Percentiles rank a stretch among this genome's conserved stretches.
Conservation (phyloP, 2,797 vertebrate species). For the Brachymystax lenok region DNA sequence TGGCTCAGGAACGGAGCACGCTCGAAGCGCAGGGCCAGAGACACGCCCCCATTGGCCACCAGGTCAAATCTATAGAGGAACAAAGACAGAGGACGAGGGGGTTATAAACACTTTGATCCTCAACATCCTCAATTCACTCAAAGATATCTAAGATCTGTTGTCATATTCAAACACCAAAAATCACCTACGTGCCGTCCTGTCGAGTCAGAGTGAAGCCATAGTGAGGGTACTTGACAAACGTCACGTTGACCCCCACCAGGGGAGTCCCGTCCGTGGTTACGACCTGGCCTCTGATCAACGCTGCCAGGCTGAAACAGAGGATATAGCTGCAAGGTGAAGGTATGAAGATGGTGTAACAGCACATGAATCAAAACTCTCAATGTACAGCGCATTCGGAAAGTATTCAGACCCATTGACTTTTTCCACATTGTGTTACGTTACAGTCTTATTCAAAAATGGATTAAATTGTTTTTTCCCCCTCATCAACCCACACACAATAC, state of each 20-base stretch:
- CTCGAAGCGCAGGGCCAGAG: conserved; percentile 84
- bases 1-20: conserved; percentile 86
- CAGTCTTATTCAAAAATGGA: too few species aligned
- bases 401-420: neutral
- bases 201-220: conserved; percentile 89
- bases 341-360: neutral
- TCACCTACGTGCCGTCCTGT: conserved; percentile 88
- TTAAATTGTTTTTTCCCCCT: too few species aligned
- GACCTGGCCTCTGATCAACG: conserved; percentile 88
- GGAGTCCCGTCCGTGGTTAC: conserved; percentile 87
- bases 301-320: conserved; percentile 76
- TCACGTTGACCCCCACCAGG: conserved; percentile 87
- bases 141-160: neutral
- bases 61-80: conserved; percentile 81
- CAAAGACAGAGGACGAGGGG: neutral
- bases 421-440: too few species aligned
- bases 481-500: too few species aligned
- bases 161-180: too few species aligned
- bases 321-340: too few species aligned
- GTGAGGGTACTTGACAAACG: conserved; percentile 85
- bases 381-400: neutral
- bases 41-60: conserved; percentile 84
- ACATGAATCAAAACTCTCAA: neutral
- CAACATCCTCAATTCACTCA: neutral
- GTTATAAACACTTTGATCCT: neutral